These are phyloP conservation scores for Lepidurus arcticus DNA, from an alignment of 1,140 invertebrate genomes.

Conservation along the genomic window DNA sequence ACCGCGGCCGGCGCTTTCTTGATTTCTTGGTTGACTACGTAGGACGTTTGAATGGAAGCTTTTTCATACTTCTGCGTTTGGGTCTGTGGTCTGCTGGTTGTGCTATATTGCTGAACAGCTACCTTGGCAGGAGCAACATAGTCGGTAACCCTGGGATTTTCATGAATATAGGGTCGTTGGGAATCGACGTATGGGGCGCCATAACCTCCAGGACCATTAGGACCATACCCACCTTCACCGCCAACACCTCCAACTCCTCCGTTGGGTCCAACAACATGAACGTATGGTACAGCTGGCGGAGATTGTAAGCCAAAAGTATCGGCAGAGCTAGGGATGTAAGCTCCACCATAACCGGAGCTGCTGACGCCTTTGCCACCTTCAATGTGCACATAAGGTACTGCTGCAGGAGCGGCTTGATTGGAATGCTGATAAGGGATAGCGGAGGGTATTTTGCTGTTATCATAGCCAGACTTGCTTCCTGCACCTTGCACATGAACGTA, in stretches of 20 bases:
- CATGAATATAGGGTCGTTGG: background rate
- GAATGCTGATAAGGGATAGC: background rate
- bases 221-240: slow-evolving; percentile 29
- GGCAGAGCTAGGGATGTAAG: background rate
- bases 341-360: background rate
- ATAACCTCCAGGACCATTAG: slow-evolving; percentile 32
- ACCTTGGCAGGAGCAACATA: background rate
- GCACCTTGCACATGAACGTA: slow-evolving; percentile 13
- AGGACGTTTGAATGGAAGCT: background rate
- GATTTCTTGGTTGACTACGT: background rate
- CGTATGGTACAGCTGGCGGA: slow-evolving; percentile 26
- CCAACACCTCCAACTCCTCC: slow-evolving; percentile 26
- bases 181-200: slow-evolving; percentile 21
- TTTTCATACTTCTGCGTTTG: slow-evolving; percentile 6
- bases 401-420: background rate
- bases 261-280: slow-evolving; percentile 28
- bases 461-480: slow-evolving; percentile 2
- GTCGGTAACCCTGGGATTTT: background rate
- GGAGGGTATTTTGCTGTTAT: background rate
- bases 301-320: background rate
- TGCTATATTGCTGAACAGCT: background rate
- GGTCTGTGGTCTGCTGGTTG: background rate
- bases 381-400: slow-evolving; percentile 23
- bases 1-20: background rate
- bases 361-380: background rate